Conservation (phyloP, 2,797 vertebrate genomes). For the Lophius americanus region DNA sequence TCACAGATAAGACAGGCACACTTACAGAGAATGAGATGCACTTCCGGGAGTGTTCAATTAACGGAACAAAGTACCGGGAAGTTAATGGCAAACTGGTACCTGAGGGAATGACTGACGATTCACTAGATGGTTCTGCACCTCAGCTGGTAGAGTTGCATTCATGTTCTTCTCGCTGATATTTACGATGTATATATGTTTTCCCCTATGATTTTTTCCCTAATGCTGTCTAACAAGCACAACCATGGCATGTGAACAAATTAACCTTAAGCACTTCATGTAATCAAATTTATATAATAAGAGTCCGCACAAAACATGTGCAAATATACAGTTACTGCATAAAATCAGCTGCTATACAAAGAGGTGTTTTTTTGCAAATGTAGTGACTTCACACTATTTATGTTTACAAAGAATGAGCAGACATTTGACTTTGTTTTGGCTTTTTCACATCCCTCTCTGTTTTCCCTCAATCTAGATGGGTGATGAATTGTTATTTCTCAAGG, state of each 20-base stretch:
- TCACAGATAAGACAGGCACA: conserved; percentile 98
- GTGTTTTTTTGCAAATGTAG: not conserved
- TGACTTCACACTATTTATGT: not conserved
- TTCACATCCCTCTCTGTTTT: not conserved
- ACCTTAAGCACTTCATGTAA: not conserved
- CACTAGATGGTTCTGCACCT: conserved; percentile 81
- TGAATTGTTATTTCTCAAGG: conserved; percentile 93
- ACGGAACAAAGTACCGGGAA: conserved; percentile 94
- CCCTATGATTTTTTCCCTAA: not conserved
- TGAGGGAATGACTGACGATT: conserved; percentile 91
- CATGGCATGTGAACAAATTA: not conserved
- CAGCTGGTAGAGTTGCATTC: conserved; percentile 67
- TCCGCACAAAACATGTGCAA: not conserved
- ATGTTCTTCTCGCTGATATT: conserved; percentile 2
- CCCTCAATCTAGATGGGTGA: conserved; percentile 74
- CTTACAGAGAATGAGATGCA: conserved; percentile 99
- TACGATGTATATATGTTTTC: not conserved
- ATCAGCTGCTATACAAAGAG: too few species aligned
- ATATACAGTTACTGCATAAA: too few species aligned
- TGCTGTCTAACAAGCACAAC: not conserved
- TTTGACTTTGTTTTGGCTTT: not conserved
- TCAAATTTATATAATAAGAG: not conserved
- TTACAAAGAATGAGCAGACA: conserved; percentile 1
- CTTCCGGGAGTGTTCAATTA: conserved; percentile 96
- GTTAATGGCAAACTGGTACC: conserved; percentile 91